These are phyloP conservation scores for Aricia agestis DNA, from an alignment of 1,140 invertebrate species.

Conservation along the genomic window DNA sequence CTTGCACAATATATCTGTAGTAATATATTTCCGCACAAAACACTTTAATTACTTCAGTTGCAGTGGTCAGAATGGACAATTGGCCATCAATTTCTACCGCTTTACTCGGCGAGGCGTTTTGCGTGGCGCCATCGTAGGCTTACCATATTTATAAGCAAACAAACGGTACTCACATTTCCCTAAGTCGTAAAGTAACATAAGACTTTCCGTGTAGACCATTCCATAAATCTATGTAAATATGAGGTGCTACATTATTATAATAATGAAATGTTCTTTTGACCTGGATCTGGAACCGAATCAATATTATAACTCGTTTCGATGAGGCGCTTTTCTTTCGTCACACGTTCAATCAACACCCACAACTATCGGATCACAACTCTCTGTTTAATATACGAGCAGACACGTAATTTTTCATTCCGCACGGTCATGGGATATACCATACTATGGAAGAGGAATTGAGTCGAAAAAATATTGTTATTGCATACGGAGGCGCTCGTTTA, in stretches of 20 bases:
- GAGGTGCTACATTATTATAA: conserved; percentile 3
- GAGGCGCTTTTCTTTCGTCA: conserved; percentile 5
- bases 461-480: background rate
- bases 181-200: background rate
- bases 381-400: background rate
- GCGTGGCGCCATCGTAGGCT: background rate
- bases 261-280: background rate
- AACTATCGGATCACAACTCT: background rate
- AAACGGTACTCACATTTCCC: background rate
- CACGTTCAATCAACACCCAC: conserved; percentile 5
- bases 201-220: background rate
- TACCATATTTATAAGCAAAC: background rate
- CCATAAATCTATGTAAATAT: background rate
- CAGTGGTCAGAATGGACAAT: background rate
- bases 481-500: no score
- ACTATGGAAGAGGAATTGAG: background rate
- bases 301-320: background rate
- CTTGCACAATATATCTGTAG: background rate
- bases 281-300: background rate
- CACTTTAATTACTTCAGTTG: background rate
- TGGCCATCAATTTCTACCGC: background rate
- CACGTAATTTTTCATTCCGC: conserved; percentile 8
- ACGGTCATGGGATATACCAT: background rate
- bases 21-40: background rate
- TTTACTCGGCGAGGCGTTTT: background rate